phyloP scores from a whole-genome alignment of 2,113 vertebrate species.

The Nothoprocta perdicaria region DNA sequence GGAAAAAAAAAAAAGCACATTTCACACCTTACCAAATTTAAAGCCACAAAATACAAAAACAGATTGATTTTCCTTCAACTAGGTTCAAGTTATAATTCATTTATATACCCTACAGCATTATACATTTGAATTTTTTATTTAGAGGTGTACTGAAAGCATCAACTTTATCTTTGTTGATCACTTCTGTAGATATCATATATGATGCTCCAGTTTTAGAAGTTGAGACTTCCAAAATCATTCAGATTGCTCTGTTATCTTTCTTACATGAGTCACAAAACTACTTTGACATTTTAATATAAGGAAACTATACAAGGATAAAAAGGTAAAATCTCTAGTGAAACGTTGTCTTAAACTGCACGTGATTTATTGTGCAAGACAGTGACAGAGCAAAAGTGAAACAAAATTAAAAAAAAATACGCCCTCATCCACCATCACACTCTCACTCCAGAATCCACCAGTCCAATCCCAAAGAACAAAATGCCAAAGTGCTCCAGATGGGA shows the following conservation, averaged over 20 bases:
- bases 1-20: background rate
- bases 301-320: background rate
- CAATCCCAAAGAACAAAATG: background rate
- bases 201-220: background rate
- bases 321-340: background rate
- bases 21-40: background rate
- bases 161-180: background rate
- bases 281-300: background rate
- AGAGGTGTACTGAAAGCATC: background rate
- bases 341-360: background rate
- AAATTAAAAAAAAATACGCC: background rate
- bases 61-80: background rate
- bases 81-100: background rate
- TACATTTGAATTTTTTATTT: background rate
- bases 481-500: background rate
- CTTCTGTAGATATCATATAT: background rate
- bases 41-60: background rate
- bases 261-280: background rate
- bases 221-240: background rate
- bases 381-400: background rate
- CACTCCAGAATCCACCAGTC: background rate
- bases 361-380: background rate
- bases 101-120: background rate
- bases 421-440: background rate
- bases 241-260: background rate